These are phyloP conservation scores for Brachyistius frenatus DNA, from an alignment of 2,113 vertebrate species.

Conservation along the genomic window DNA sequence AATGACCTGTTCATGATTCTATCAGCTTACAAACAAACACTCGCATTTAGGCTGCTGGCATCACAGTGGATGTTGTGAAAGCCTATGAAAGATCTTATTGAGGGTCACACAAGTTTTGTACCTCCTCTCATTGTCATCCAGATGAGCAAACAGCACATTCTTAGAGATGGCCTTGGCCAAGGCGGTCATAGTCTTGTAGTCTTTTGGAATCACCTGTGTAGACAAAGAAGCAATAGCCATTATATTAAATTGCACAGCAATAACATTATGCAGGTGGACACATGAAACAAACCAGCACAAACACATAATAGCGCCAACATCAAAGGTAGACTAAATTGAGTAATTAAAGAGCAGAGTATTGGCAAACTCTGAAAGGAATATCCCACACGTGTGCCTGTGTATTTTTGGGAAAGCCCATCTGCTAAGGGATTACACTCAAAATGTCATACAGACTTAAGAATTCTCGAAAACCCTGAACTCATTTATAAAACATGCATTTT, in stretches of 20 bases:
- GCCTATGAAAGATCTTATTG: background rate
- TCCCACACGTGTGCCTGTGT: conserved; percentile 69
- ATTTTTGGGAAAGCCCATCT: conserved; percentile 82
- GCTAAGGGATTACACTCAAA: conserved; percentile 72
- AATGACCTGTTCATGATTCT: conserved; percentile 29
- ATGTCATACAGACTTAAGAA: conserved; percentile 66
- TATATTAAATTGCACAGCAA: conserved; percentile 28
- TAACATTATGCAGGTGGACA: conserved; percentile 69
- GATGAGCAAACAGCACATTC: conserved; percentile 97
- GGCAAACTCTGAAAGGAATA: conserved; percentile 76
- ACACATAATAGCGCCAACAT: conserved; percentile 62
- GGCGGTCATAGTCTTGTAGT: conserved; percentile 99
- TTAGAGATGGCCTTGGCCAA: conserved; percentile 97
- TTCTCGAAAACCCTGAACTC: conserved; percentile 68
- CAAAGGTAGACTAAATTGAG: conserved; percentile 69
- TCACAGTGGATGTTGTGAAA: conserved; percentile 15
- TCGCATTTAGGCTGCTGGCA: conserved; percentile 5
- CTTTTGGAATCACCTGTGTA: conserved; percentile 96
- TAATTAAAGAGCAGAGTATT: conserved; percentile 77
- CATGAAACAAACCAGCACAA: conserved; percentile 67
- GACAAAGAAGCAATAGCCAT: conserved; percentile 39
- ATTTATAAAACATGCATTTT: conserved; percentile 83
- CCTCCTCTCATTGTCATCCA: conserved; percentile 99
- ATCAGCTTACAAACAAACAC: conserved; percentile 29
- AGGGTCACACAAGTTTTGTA: conserved; percentile 66